Evolutionary conservation across 2,888 invertebrate species (phyloP).

Genomic region (Herminia tarsipennalis): DNA sequence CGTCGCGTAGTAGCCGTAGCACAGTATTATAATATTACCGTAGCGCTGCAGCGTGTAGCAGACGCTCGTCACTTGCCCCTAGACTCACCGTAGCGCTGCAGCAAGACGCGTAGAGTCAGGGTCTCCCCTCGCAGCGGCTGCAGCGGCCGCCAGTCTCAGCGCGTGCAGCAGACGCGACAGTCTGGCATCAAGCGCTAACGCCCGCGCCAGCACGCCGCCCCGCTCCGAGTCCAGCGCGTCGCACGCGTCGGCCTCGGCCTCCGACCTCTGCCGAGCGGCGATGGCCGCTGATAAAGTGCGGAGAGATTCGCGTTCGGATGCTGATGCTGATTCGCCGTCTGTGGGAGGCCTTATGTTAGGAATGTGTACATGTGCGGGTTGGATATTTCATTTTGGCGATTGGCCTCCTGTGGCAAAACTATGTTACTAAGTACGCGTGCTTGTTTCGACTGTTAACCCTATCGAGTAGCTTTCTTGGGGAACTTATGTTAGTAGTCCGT

Average conservation of each 20-base stretch:
- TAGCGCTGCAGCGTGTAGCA: no score
- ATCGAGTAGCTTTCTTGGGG: no score
- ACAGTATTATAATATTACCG: no score
- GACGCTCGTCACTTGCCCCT: no score
- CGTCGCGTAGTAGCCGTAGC: no score
- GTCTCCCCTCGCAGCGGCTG: slow-evolving; percentile 86
- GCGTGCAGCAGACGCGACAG: slow-evolving; percentile 53
- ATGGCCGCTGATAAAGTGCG: slow-evolving; percentile 92
- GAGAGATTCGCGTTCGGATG: slow-evolving; percentile 88
- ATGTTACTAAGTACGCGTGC: no score
- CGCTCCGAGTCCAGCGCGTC: slow-evolving; percentile 54
- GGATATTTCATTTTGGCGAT: no score
- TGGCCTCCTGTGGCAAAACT: no score
- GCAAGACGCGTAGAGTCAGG: slow-evolving; percentile 81
- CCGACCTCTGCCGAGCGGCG: slow-evolving; percentile 88
- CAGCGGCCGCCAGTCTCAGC: slow-evolving; percentile 88
- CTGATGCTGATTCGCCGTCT: slow-evolving; percentile 65
- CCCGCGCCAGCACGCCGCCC: slow-evolving; percentile 88
- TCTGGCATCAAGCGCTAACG: slow-evolving; percentile 84
- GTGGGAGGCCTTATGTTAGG: neutral
- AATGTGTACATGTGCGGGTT: no score
- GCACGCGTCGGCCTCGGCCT: slow-evolving; percentile 82
- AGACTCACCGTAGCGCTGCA: slow-evolving; percentile 84
- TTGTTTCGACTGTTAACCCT: no score
- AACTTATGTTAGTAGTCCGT: no score